Percentiles rank a stretch among this genome's conserved stretches.
Evolutionary conservation across 2,888 invertebrate species (phyloP).

Genomic region (Caenorhabditis panamensis): DNA sequence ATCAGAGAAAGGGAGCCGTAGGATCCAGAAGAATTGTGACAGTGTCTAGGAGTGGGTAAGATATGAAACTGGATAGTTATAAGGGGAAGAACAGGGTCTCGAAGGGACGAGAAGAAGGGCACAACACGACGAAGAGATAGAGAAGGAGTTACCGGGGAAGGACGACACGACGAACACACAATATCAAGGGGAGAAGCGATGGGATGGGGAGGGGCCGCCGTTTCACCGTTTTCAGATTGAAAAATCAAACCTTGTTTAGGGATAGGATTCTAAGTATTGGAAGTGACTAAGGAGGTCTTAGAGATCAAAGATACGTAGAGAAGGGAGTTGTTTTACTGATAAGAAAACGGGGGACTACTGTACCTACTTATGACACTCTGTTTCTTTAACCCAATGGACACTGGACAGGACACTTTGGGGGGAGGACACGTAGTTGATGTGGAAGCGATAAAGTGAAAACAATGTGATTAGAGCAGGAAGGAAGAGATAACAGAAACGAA

Average conservation of each 20-base stretch:
- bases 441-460: constrained; percentile 8
- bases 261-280: too few relatives aligned
- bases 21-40: background rate
- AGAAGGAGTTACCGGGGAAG: constrained; percentile 24
- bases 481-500: background rate
- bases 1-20: background rate
- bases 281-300: too few relatives aligned
- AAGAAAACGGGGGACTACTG: background rate
- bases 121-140: constrained; percentile 40
- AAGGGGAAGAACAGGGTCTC: background rate
- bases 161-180: constrained; percentile 40
- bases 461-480: background rate
- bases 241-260: too few relatives aligned
- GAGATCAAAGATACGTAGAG: background rate
- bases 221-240: constrained; percentile 40
- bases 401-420: constrained; percentile 1
- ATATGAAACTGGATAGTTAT: constrained; percentile 23
- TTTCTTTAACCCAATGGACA: background rate
- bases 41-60: background rate
- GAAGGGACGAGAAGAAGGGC: background rate
- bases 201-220: constrained; percentile 33
- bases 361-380: background rate
- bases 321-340: background rate
- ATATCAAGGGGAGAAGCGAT: constrained; percentile 9
- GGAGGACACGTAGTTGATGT: background rate